Evolutionary conservation across 2,113 vertebrate genomes (phyloP).

Genomic region (Hucho hucho): DNA sequence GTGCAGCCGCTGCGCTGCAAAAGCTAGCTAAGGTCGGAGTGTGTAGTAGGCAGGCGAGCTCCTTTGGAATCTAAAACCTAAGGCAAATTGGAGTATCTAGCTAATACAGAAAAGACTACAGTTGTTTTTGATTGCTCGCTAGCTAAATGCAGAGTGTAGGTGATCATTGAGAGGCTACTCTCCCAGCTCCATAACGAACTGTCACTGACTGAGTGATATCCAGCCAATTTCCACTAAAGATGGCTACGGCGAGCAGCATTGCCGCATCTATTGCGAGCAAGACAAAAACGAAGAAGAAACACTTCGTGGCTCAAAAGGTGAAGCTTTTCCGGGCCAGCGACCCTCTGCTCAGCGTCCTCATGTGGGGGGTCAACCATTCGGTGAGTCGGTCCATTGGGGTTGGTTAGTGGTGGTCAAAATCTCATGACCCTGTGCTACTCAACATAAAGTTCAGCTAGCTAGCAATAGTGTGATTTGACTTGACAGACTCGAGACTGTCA

Average conservation of each 20-base stretch:
- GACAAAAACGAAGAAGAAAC: conserved; percentile 98
- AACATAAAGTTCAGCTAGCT: neutral
- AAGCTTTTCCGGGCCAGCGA: conserved; percentile 98
- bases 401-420: neutral
- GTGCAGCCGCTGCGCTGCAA: no score
- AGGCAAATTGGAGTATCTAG: conserved; percentile 13
- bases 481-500: neutral
- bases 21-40: no score
- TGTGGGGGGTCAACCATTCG: conserved; percentile 99
- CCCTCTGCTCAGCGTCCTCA: conserved; percentile 94
- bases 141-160: conserved; percentile 59
- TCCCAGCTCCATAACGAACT: conserved; percentile 45
- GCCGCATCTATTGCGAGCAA: conserved; percentile 91
- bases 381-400: conserved; percentile 75
- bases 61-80: neutral
- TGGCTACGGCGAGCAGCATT: conserved; percentile 87
- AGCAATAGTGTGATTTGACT: neutral
- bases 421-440: neutral
- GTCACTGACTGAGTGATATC: conserved; percentile 44
- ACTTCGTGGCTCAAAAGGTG: conserved; percentile 97
- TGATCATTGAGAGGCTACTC: conserved; percentile 50
- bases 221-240: conserved; percentile 64
- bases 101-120: conserved; percentile 1
- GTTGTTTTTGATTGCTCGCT: conserved; percentile 42
- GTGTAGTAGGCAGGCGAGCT: no score